These are phyloP conservation scores for Tetropium fuscum DNA, from an alignment of 2,888 invertebrate species.

Conservation along the genomic window DNA sequence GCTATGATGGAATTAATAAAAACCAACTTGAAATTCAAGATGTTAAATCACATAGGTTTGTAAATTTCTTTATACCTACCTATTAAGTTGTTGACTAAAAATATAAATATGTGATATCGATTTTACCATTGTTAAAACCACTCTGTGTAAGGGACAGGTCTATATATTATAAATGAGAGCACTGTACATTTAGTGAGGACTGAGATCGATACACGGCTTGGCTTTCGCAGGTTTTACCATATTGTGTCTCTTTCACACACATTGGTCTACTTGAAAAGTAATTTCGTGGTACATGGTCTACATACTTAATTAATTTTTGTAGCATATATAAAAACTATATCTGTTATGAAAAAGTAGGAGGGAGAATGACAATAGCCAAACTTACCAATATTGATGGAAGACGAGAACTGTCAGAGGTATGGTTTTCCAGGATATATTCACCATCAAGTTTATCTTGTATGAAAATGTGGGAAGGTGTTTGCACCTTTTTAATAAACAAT, in stretches of 20 bases:
- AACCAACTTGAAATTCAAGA: slow-evolving; percentile 51
- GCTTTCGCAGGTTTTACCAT: too few relatives aligned
- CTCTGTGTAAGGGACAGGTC: too few relatives aligned
- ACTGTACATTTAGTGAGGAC: too few relatives aligned
- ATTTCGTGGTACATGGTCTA: too few relatives aligned
- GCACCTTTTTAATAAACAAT: slow-evolving; percentile 60
- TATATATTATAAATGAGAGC: too few relatives aligned
- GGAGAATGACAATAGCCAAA: slow-evolving; percentile 59
- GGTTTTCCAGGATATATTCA: slow-evolving; percentile 62
- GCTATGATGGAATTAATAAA: slow-evolving; percentile 45
- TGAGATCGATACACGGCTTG: too few relatives aligned
- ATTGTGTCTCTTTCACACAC: too few relatives aligned
- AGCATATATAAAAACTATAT: slow-evolving; percentile 60
- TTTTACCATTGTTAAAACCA: too few relatives aligned
- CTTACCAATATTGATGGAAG: slow-evolving; percentile 48
- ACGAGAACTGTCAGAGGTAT: slow-evolving; percentile 56
- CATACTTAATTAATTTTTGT: slow-evolving; percentile 47
- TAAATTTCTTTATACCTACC: too few relatives aligned
- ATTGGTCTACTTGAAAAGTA: too few relatives aligned
- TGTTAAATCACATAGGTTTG: slow-evolving; percentile 57
- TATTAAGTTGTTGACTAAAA: too few relatives aligned
- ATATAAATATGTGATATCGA: too few relatives aligned
- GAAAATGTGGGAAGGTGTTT: slow-evolving; percentile 62
- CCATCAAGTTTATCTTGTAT: slow-evolving; percentile 59
- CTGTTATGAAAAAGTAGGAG: slow-evolving; percentile 61